phyloP scores from a whole-genome alignment of 1,140 invertebrate genomes.

The Zaprionus davidi region DNA sequence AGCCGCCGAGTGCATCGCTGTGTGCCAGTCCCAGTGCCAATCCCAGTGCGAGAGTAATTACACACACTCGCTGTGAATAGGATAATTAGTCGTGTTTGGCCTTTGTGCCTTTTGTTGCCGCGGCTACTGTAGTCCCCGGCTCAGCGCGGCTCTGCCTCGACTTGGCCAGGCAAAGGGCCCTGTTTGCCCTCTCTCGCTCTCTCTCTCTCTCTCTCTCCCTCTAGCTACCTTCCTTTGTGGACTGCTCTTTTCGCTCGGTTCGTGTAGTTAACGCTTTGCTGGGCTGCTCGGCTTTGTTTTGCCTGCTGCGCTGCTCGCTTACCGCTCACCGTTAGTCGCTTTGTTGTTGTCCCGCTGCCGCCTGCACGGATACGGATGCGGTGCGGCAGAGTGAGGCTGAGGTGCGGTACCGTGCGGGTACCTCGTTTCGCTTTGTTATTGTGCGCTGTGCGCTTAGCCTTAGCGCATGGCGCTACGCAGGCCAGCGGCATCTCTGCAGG shows the following conservation, averaged over 20 bases:
- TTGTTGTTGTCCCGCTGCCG: conserved; percentile 21
- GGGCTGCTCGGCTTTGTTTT: conserved; percentile 63
- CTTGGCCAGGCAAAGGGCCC: conserved; percentile 21
- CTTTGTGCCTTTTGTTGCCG: conserved; percentile 69
- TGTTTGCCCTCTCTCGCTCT: too few species aligned
- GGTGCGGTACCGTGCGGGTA: background rate
- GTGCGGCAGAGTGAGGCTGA: background rate
- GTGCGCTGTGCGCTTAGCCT: conserved; percentile 52
- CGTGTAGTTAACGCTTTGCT: conserved; percentile 61
- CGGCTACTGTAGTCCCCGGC: conserved; percentile 61
- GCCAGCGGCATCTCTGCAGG: conserved; percentile 34
- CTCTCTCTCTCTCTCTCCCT: background rate
- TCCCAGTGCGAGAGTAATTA: conserved; percentile 58
- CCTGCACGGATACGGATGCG: conserved; percentile 11
- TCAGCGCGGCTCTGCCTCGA: conserved; percentile 21
- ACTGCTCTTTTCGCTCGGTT: conserved; percentile 46
- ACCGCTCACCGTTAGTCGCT: conserved; percentile 46
- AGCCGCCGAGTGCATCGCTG: conserved; percentile 13
- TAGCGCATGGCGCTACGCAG: conserved; percentile 73
- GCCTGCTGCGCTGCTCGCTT: conserved; percentile 53
- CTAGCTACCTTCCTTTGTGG: background rate
- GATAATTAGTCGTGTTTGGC: conserved; percentile 72
- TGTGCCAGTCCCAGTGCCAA: background rate
- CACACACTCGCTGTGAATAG: conserved; percentile 73
- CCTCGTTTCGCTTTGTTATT: conserved; percentile 36